Evolutionary conservation across 2,797 vertebrate genomes (phyloP).

Genomic region (Pangasius sanitwongsei): DNA sequence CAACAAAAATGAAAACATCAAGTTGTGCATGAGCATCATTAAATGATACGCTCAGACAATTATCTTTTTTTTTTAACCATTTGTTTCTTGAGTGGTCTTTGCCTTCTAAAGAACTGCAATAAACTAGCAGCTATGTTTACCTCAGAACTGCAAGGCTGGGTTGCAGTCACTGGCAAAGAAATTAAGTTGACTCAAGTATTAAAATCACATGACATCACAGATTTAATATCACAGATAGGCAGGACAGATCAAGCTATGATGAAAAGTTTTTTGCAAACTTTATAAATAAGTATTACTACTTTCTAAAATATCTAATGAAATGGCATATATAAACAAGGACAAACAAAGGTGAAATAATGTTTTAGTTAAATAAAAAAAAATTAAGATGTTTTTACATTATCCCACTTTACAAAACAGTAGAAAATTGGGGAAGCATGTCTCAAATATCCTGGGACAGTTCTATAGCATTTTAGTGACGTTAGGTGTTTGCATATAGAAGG

Average conservation of each 20-base stretch:
- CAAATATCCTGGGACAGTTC: neutral
- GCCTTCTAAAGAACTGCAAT: neutral
- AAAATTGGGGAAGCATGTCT: neutral
- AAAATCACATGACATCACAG: neutral
- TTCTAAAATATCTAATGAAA: neutral
- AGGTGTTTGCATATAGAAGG: neutral
- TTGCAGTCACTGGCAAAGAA: neutral
- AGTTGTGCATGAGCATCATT: neutral
- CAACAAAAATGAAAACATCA: neutral
- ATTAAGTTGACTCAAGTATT: neutral
- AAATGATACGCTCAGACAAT: neutral
- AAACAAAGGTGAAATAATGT: neutral
- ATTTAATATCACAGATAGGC: neutral
- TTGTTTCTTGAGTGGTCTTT: neutral
- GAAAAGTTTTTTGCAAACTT: neutral
- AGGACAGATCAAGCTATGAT: neutral
- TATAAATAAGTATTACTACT: neutral
- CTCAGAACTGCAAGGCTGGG: too few relatives aligned
- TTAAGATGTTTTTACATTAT: neutral
- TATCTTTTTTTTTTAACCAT: neutral
- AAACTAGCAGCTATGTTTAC: neutral
- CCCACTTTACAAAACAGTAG: neutral
- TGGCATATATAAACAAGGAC: neutral
- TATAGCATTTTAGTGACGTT: neutral
- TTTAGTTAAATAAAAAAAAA: neutral